Evolutionary conservation across 2,113 vertebrate species (phyloP).

Genomic region (Arenaria interpres): DNA sequence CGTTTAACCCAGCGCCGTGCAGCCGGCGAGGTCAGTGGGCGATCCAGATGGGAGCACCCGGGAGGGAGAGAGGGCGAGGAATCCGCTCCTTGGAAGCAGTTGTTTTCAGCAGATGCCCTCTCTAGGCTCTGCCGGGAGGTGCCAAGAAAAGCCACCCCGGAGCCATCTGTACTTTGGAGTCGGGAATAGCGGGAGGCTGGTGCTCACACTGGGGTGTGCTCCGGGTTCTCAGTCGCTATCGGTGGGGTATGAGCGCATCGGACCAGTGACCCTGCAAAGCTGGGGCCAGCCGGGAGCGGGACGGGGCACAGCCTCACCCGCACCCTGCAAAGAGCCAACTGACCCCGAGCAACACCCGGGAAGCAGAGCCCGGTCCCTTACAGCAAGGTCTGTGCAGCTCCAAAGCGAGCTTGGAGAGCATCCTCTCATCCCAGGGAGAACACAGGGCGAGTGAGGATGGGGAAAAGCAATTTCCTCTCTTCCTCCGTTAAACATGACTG

Average conservation of each 20-base stretch:
- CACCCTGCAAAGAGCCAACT: not conserved
- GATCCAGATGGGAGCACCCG: conserved; percentile 9
- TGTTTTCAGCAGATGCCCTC: conserved; percentile 56
- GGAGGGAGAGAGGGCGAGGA: conserved; percentile 5
- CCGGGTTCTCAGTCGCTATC: not conserved
- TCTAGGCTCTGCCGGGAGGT: not conserved
- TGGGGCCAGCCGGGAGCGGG: not conserved
- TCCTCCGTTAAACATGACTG: fast-evolving
- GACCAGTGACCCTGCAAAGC: not conserved
- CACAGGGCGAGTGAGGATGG: not conserved
- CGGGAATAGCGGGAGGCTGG: not conserved
- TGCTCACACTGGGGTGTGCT: not conserved
- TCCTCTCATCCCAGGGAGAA: not conserved
- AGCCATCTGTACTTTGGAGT: conserved; percentile 58
- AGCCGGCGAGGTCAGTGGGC: not conserved
- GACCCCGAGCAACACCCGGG: not conserved
- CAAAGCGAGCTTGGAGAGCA: not conserved
- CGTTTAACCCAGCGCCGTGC: not conserved
- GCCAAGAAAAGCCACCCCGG: conserved; percentile 53
- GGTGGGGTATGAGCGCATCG: fast-evolving
- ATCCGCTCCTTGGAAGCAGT: not conserved
- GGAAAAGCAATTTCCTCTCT: not conserved
- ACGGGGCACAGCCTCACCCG: not conserved
- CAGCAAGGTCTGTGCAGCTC: not conserved
- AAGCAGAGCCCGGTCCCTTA: not conserved